Evolutionary conservation across 2,797 vertebrate genomes (phyloP).

Genomic region (Sciaenops ocellatus): DNA sequence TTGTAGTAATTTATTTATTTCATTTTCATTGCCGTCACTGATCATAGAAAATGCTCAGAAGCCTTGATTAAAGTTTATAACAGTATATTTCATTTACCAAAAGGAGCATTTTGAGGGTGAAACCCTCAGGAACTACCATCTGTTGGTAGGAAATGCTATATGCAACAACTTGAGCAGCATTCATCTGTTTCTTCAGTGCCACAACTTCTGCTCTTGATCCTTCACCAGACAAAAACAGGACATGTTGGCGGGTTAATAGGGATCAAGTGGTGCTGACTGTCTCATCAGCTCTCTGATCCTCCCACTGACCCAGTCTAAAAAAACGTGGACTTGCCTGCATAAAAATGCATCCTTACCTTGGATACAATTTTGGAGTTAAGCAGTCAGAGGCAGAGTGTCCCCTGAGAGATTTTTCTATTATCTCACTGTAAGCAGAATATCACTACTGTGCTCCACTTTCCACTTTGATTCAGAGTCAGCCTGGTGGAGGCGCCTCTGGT

Average conservation of each 20-base stretch:
- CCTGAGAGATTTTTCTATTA: neutral
- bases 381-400: neutral
- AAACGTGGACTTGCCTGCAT: neutral
- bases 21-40: slow-evolving; percentile 23
- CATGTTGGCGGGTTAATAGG: slow-evolving; percentile 26
- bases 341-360: neutral
- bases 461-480: slow-evolving; percentile 11
- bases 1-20: neutral
- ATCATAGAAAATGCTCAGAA: slow-evolving; percentile 41
- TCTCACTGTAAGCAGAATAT: slow-evolving; percentile 13
- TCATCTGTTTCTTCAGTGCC: neutral
- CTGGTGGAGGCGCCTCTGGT: slow-evolving; percentile 13
- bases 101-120: neutral
- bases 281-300: slow-evolving; percentile 32
- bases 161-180: neutral
- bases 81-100: neutral
- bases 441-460: neutral
- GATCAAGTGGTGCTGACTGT: slow-evolving; percentile 29
- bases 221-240: neutral
- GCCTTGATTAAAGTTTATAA: slow-evolving; percentile 54
- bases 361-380: neutral
- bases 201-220: slow-evolving; percentile 10
- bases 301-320: neutral
- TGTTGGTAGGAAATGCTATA: neutral
- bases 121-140: neutral